Conservation (phyloP, 2,888 invertebrate species). For the Acanthococcus lagerstroemiae region DNA sequence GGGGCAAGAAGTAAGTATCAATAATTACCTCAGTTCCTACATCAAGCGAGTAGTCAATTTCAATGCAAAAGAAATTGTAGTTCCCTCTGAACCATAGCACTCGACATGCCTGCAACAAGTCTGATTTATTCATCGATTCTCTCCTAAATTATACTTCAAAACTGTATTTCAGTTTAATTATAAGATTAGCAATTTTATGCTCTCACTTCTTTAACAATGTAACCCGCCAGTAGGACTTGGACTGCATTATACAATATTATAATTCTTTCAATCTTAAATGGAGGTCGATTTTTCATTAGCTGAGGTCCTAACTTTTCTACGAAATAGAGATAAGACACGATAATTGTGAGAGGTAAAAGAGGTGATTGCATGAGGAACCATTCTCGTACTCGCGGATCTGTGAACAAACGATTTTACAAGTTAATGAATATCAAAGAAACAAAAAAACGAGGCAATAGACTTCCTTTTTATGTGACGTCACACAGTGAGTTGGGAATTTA, state of each 20-base stretch:
- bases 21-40: slow-evolving; percentile 27
- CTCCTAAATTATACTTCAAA: no score
- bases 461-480: no score
- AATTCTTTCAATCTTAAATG: slow-evolving; percentile 30
- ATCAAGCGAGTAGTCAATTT: slow-evolving; percentile 31
- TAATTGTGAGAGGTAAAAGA: slow-evolving; percentile 20
- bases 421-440: no score
- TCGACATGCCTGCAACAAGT: slow-evolving; percentile 30
- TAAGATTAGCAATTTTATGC: no score
- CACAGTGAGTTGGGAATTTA: no score
- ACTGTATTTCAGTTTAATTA: no score
- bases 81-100: slow-evolving; percentile 25
- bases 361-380: slow-evolving; percentile 33
- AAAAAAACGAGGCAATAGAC: no score
- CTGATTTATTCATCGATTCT: no score
- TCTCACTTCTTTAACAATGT: slow-evolving; percentile 31
- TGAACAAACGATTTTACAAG: no score
- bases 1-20: no score
- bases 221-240: slow-evolving; percentile 26
- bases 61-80: slow-evolving; percentile 31
- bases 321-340: slow-evolving; percentile 28
- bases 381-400: slow-evolving; percentile 31
- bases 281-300: slow-evolving; percentile 31
- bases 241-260: slow-evolving; percentile 30
- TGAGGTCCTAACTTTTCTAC: slow-evolving; percentile 32